phyloP scores from a whole-genome alignment of 2,113 vertebrate species.

The Gopherus flavomarginatus region DNA sequence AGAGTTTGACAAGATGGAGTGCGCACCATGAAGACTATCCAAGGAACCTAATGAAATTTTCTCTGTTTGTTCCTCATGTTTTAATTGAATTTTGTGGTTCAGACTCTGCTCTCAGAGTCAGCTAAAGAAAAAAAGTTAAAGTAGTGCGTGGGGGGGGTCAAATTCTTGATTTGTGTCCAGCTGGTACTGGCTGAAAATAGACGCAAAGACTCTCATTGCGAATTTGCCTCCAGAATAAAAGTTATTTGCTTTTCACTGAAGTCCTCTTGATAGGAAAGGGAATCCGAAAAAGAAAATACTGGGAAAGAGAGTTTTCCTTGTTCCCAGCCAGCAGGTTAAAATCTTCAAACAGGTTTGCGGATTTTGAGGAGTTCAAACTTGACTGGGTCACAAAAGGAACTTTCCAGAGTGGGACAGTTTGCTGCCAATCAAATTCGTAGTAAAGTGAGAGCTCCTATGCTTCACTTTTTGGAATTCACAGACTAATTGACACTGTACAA shows the following conservation, averaged over 20 bases:
- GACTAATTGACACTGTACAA: neutral
- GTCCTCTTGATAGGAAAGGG: slow-evolving; percentile 70
- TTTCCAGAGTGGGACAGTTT: neutral
- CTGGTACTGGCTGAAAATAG: slow-evolving; percentile 84
- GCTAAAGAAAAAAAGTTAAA: slow-evolving; percentile 66
- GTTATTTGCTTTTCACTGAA: slow-evolving; percentile 71
- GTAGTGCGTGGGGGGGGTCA: slow-evolving; percentile 75
- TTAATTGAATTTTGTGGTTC: slow-evolving; percentile 78
- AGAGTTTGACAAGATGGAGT: neutral
- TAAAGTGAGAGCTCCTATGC: neutral
- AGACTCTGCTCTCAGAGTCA: slow-evolving; percentile 75
- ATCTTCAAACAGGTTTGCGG: slow-evolving; percentile 47
- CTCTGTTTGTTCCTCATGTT: slow-evolving; percentile 68
- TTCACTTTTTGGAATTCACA: neutral
- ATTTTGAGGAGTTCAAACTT: slow-evolving; percentile 43
- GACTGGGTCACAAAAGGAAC: slow-evolving; percentile 53
- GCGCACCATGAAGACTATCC: slow-evolving; percentile 44
- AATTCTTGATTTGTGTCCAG: slow-evolving; percentile 87
- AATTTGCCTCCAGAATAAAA: slow-evolving; percentile 83
- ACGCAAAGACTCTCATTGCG: slow-evolving; percentile 83
- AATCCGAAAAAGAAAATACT: slow-evolving; percentile 73
- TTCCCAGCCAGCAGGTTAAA: slow-evolving; percentile 81
- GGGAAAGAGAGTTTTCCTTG: slow-evolving; percentile 77
- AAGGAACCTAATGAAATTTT: slow-evolving; percentile 60
- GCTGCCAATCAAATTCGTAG: slow-evolving; percentile 41